Conservation (phyloP, 2,888 invertebrate species). For the Synergus laeviventris region DNA sequence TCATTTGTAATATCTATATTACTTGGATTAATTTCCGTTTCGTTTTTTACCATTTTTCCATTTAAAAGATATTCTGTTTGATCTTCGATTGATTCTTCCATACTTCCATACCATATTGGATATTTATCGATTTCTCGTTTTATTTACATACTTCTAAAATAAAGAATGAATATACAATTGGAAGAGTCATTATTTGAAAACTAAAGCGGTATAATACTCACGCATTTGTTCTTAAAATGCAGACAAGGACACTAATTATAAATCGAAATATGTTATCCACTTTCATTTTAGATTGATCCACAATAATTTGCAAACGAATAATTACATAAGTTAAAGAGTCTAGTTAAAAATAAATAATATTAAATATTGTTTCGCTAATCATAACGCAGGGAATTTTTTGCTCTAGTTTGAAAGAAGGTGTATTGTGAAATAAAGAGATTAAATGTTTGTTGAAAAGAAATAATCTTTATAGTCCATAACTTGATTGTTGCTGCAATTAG, state of each 20-base stretch:
- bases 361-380: background rate
- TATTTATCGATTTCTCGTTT: background rate
- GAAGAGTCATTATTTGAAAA: background rate
- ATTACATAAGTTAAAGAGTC: background rate
- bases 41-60: background rate
- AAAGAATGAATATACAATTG: background rate
- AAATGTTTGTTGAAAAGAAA: background rate
- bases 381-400: background rate
- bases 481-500: slow-evolving; percentile 7
- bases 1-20: background rate
- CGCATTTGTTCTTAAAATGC: background rate
- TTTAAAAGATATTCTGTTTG: background rate
- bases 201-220: slow-evolving; percentile 5
- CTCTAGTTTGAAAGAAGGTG: background rate
- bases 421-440: background rate
- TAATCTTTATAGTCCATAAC: slow-evolving; percentile 18
- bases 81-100: background rate
- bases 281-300: background rate
- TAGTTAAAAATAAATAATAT: no score
- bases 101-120: slow-evolving; percentile 5
- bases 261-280: background rate
- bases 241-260: slow-evolving; percentile 1
- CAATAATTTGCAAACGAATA: background rate
- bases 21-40: background rate
- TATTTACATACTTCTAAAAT: background rate